These are phyloP conservation scores for Coturnix japonica DNA, from an alignment of 2,113 vertebrate species.

Conservation along the genomic window DNA sequence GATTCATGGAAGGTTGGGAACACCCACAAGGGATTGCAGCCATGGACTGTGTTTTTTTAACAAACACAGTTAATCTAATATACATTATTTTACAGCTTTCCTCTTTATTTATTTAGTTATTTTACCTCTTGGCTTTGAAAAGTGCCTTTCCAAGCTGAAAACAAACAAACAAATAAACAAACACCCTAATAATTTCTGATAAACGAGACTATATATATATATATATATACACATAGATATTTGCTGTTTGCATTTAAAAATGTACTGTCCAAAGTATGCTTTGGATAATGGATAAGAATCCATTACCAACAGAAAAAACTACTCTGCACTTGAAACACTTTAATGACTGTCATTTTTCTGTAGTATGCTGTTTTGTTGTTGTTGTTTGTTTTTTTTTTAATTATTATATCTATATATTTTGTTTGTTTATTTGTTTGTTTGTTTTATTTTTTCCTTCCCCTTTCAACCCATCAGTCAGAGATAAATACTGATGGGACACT, in stretches of 20 bases:
- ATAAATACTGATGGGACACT: slow-evolving; percentile 21
- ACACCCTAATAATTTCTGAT: neutral
- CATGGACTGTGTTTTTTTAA: neutral
- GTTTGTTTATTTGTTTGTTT: neutral
- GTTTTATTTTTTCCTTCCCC: neutral
- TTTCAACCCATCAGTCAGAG: slow-evolving; percentile 3
- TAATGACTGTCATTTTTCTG: neutral
- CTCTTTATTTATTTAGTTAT: neutral
- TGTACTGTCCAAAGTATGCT: neutral
- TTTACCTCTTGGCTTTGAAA: too few relatives aligned
- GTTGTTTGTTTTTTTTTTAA: neutral
- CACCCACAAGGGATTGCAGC: neutral
- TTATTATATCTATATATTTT: neutral
- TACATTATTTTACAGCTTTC: neutral
- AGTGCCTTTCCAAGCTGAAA: too few relatives aligned
- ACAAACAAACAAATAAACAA: too few relatives aligned
- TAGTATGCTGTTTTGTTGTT: neutral
- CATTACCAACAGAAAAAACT: slow-evolving; percentile 23
- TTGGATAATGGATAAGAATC: neutral
- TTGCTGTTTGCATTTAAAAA: neutral
- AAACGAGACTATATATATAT: accelerated
- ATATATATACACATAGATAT: neutral
- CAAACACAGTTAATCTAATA: accelerated
- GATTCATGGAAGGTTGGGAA: neutral
- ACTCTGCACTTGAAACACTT: neutral